Evolutionary conservation across 2,113 vertebrate species (phyloP).

Genomic region (Lipotes vexillifer): DNA sequence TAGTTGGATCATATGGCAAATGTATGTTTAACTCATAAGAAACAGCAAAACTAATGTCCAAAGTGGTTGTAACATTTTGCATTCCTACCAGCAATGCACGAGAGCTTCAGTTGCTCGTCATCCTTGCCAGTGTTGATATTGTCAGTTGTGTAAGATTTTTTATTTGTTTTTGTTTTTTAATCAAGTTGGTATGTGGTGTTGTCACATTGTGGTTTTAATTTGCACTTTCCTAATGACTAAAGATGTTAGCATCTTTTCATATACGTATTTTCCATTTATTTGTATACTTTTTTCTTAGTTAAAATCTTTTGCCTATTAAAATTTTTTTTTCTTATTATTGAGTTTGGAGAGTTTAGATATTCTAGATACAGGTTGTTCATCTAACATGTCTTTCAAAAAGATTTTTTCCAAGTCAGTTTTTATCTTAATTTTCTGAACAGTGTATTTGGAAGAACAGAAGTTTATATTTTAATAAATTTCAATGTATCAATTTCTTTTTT

Average conservation of each 20-base stretch:
- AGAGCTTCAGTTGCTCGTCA: not conserved
- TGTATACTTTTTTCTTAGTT: not conserved
- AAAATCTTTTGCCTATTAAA: not conserved
- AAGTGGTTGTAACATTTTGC: not conserved
- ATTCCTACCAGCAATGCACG: not conserved
- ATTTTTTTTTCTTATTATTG: not conserved
- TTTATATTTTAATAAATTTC: not conserved
- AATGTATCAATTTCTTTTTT: not conserved
- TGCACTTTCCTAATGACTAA: not conserved
- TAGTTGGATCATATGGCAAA: not conserved
- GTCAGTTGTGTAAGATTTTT: not conserved
- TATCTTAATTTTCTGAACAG: not conserved
- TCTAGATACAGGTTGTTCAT: not conserved
- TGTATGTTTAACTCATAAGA: not conserved
- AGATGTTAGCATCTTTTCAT: not conserved
- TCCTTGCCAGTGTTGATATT: not conserved
- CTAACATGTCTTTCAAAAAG: not conserved
- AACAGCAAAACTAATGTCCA: not conserved
- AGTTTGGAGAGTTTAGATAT: not conserved
- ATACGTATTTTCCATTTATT: not conserved
- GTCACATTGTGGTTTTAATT: not conserved
- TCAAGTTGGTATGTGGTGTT: not conserved
- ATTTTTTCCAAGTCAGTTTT: not conserved
- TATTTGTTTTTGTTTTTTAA: not conserved
- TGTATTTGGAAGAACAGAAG: not conserved